These are phyloP conservation scores for Agonopterix arenella DNA, from an alignment of 2,888 invertebrate species.

Conservation along the genomic window DNA sequence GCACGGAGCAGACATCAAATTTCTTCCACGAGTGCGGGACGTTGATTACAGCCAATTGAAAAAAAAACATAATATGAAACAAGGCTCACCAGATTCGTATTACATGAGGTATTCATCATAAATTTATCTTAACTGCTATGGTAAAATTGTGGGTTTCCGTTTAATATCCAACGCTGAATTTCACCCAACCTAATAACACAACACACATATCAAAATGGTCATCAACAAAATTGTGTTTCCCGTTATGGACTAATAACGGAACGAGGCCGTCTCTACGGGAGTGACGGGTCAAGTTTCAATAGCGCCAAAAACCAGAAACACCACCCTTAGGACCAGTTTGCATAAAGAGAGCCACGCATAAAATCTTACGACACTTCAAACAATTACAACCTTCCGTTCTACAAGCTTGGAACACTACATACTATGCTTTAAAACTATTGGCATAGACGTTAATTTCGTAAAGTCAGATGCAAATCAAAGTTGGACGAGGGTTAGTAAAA, in stretches of 20 bases:
- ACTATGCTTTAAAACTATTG: constrained; percentile 8
- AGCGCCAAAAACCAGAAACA: constrained; percentile 65
- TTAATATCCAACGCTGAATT: neutral
- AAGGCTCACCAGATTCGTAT: no score
- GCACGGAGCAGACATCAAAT: no score
- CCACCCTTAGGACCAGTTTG: constrained; percentile 66
- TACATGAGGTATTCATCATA: no score
- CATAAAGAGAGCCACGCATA: constrained; percentile 65
- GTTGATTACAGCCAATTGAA: no score
- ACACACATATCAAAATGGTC: constrained; percentile 21
- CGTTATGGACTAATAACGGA: constrained; percentile 44
- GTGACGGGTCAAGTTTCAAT: constrained; percentile 65
- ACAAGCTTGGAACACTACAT: neutral
- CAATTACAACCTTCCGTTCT: constrained; percentile 14
- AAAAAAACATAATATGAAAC: no score
- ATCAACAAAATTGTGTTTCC: constrained; percentile 30
- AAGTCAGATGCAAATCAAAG: constrained; percentile 10
- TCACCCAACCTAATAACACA: constrained; percentile 10
- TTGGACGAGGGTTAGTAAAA: constrained; percentile 48
- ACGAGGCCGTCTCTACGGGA: constrained; percentile 22
- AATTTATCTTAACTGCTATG: no score
- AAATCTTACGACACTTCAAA: constrained; percentile 67
- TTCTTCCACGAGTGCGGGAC: no score
- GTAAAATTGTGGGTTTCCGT: neutral
- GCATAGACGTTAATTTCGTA: neutral